These are phyloP conservation scores for Gymnoscopelus braueri DNA, from an alignment of 2,797 vertebrate species.

Conservation along the genomic window DNA sequence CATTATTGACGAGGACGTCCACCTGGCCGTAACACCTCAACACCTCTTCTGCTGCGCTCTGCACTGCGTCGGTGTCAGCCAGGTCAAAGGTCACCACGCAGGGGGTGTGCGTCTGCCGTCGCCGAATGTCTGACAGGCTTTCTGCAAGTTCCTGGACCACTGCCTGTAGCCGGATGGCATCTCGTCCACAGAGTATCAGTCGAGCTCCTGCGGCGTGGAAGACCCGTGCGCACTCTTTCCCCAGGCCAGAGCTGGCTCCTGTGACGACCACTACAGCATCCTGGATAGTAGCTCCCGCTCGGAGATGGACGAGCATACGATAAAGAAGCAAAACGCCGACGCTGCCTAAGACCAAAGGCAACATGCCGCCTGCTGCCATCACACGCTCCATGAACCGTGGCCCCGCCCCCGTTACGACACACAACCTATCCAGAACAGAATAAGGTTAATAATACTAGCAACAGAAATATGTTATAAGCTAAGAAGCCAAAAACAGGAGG, in stretches of 20 bases:
- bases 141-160: constrained; percentile 82
- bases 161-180: constrained; percentile 80
- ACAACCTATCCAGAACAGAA: neutral
- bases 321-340: constrained; percentile 85
- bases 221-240: constrained; percentile 93
- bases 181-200: constrained; percentile 80
- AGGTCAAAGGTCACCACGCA: constrained; percentile 89
- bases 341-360: constrained; percentile 83
- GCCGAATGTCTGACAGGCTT: constrained; percentile 41
- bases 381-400: constrained; percentile 70
- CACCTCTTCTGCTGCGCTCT: constrained; percentile 86
- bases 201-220: constrained; percentile 89
- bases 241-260: constrained; percentile 94
- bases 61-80: constrained; percentile 74
- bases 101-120: constrained; percentile 76
- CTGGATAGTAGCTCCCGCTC: constrained; percentile 77
- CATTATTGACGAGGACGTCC: constrained; percentile 96
- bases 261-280: constrained; percentile 91
- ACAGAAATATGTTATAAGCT: no score
- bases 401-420: neutral
- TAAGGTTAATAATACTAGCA: no score
- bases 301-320: constrained; percentile 80
- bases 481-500: no score
- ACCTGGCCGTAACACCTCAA: constrained; percentile 86
- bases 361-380: constrained; percentile 61